A percentile compares a stretch with the other conserved stretches of the same genome.
Conservation (phyloP, 64 coral and sea anemone genomes). For the Stichodactyla mertensii region DNA sequence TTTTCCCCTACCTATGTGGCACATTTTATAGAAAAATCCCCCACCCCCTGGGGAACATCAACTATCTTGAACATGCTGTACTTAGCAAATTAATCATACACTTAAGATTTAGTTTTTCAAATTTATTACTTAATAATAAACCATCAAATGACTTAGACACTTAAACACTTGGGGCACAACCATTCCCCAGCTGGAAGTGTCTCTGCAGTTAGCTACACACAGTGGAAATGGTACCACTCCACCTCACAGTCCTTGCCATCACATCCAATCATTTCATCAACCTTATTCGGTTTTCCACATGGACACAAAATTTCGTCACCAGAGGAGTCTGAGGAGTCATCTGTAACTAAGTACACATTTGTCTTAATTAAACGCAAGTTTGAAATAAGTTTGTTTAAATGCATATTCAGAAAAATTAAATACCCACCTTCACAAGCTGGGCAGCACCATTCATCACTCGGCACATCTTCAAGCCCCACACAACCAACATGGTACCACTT, state of each 20-base stretch:
- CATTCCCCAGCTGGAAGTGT: constrained; percentile 18
- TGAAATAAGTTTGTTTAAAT: background rate
- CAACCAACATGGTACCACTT: background rate
- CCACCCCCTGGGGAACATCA: too few species aligned
- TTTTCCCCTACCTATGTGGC: too few species aligned
- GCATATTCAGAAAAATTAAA: background rate
- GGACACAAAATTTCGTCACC: constrained; percentile 5
- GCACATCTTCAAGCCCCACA: background rate
- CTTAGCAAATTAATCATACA: too few species aligned
- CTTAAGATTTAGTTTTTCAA: too few species aligned
- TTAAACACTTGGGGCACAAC: constrained; percentile 18
- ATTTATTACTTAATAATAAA: too few species aligned
- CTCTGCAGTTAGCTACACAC: background rate
- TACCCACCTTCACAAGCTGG: background rate
- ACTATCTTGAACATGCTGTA: too few species aligned
- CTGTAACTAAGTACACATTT: constrained; percentile 8
- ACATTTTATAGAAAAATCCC: too few species aligned
- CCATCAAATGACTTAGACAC: too few species aligned
- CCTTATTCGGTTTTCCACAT: background rate
- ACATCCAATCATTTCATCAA: background rate
- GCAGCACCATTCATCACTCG: background rate
- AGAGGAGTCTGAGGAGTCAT: background rate
- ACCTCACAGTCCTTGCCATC: constrained; percentile 2
- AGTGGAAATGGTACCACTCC: constrained; percentile 6
- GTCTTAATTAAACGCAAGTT: background rate